A percentile compares a stretch with the other conserved stretches of the same genome.
These are phyloP conservation scores for Pampusana beccarii DNA, from an alignment of 2,113 vertebrate genomes.

Conservation along the genomic window DNA sequence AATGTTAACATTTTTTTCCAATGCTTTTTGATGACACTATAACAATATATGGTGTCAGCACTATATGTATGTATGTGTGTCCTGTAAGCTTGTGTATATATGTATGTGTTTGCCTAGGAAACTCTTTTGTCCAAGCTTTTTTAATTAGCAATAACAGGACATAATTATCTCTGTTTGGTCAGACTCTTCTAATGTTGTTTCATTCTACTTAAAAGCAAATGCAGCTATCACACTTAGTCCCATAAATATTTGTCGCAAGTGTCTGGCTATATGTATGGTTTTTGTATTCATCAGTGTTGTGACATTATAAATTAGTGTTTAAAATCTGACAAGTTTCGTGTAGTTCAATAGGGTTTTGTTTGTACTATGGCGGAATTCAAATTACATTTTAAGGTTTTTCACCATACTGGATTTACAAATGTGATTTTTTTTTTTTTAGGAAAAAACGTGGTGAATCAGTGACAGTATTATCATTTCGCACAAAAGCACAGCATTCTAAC, in stretches of 20 bases:
- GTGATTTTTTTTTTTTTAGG: not conserved
- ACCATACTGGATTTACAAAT: not conserved
- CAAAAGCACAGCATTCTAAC: not conserved
- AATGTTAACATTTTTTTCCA: not conserved
- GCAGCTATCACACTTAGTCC: not conserved
- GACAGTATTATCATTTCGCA: not conserved
- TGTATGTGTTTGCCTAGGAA: not conserved
- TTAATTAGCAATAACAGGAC: not conserved
- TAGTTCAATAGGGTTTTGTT: not conserved
- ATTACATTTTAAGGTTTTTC: not conserved
- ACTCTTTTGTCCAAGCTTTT: not conserved
- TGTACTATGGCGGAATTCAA: not conserved
- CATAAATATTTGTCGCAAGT: not conserved
- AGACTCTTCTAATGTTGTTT: not conserved
- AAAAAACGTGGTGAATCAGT: not conserved
- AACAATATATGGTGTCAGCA: not conserved
- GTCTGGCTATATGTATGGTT: not conserved
- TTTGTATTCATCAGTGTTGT: not conserved
- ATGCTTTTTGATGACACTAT: not conserved
- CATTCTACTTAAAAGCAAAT: not conserved
- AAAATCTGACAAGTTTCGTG: not conserved
- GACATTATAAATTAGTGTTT: not conserved
- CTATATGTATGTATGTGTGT: not conserved
- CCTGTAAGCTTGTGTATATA: not conserved
- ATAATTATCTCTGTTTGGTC: not conserved